Percentiles rank a stretch among this genome's conserved stretches.
phyloP scores from a whole-genome alignment of 2,888 invertebrate genomes.

The Trimorus sp. region DNA sequence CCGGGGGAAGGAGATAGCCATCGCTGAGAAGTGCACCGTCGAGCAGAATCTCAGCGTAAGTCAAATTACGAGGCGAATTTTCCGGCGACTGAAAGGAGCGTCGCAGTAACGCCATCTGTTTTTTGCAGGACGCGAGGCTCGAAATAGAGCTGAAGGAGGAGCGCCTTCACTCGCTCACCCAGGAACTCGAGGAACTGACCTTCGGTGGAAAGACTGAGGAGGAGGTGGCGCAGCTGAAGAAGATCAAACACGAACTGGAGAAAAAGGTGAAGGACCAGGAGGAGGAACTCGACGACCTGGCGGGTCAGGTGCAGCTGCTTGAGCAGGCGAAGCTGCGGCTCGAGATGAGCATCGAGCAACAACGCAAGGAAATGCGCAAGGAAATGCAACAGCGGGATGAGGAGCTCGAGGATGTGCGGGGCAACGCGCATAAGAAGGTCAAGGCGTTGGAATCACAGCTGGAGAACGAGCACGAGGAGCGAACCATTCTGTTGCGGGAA shows the following conservation, averaged over 20 bases:
- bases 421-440: conserved; percentile 95
- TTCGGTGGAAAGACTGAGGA: conserved; percentile 91
- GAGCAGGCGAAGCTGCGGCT: conserved; percentile 96
- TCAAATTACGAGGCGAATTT: conserved; percentile 50
- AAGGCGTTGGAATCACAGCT: conserved; percentile 95
- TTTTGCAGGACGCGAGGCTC: conserved; percentile 88
- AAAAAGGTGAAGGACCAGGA: conserved; percentile 93
- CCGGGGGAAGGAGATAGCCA: too few relatives aligned
- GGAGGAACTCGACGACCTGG: conserved; percentile 97
- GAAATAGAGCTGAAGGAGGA: conserved; percentile 95
- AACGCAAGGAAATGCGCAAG: conserved; percentile 93
- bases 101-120: too few relatives aligned
- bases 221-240: conserved; percentile 91
- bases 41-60: conserved; percentile 93
- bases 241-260: conserved; percentile 93
- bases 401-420: conserved; percentile 95
- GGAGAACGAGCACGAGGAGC: conserved; percentile 96
- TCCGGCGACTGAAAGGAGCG: too few relatives aligned
- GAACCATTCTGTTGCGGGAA: conserved; percentile 92
- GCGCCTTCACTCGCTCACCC: conserved; percentile 88
- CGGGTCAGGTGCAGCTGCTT: conserved; percentile 93
- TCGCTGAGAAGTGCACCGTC: conserved; percentile 92
- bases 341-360: conserved; percentile 96
- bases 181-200: conserved; percentile 93
- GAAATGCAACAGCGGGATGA: conserved; percentile 96